phyloP scores from a whole-genome alignment of 2,797 vertebrate species.

The Pogoniulus pusillus region DNA sequence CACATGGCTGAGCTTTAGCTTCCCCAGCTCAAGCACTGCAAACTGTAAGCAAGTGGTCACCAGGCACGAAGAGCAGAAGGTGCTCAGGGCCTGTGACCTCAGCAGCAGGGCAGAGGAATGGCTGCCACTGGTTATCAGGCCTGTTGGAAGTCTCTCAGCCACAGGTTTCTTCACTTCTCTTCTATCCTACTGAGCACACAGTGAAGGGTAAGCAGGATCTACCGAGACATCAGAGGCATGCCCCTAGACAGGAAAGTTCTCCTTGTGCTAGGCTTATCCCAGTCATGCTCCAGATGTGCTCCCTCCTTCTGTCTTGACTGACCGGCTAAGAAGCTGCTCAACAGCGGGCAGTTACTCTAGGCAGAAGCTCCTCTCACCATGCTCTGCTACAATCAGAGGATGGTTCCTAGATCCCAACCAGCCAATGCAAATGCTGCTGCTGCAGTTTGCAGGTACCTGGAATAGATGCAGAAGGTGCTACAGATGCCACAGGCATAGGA shows the following conservation, averaged over 20 bases:
- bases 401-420: not conserved
- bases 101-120: not conserved
- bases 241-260: not conserved
- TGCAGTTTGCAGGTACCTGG: slow-evolving; percentile 82
- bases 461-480: slow-evolving; percentile 96
- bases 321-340: not conserved
- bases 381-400: not conserved
- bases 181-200: slow-evolving; percentile 28
- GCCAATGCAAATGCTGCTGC: not conserved
- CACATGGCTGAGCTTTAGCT: not conserved
- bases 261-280: not conserved
- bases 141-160: slow-evolving; percentile 40
- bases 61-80: not conserved
- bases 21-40: not conserved
- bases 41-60: not conserved
- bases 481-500: slow-evolving; percentile 96
- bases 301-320: not conserved
- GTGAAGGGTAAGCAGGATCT: slow-evolving; percentile 61
- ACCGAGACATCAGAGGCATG: slow-evolving; percentile 55
- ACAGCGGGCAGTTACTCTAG: not conserved
- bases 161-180: slow-evolving; percentile 22
- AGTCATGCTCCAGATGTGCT: not conserved
- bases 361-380: not conserved
- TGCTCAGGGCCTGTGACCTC: not conserved
- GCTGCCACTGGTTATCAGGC: not conserved